Percentiles rank a stretch among this genome's conserved stretches.
These are phyloP conservation scores for Bombus sylvicola DNA, from an alignment of 1,140 invertebrate genomes.

Conservation along the genomic window DNA sequence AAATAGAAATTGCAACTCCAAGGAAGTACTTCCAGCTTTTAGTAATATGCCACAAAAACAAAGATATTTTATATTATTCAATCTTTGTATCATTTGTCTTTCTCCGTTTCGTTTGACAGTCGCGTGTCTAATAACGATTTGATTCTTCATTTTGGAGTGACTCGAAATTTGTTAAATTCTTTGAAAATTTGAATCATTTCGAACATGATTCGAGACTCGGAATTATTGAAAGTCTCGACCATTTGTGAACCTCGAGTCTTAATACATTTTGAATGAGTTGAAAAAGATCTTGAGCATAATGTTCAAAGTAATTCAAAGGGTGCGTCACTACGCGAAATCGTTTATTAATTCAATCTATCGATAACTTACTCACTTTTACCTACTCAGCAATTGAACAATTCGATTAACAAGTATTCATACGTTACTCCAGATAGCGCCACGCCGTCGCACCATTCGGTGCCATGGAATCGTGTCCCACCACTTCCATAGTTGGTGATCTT, in stretches of 20 bases:
- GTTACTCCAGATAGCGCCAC: slow-evolving; percentile 75
- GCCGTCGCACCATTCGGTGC: slow-evolving; percentile 40
- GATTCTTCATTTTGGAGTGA: background rate
- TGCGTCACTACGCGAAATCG: too few species aligned
- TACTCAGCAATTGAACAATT: background rate
- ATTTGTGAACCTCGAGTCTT: too few species aligned
- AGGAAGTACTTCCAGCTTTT: background rate
- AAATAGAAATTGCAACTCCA: background rate
- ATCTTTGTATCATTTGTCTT: background rate
- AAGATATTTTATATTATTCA: background rate
- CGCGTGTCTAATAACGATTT: background rate
- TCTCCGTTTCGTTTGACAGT: background rate
- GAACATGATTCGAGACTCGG: background rate
- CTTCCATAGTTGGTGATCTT: slow-evolving; percentile 77
- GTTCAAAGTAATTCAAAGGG: background rate
- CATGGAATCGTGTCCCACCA: slow-evolving; percentile 51
- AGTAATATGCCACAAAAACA: background rate
- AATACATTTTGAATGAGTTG: too few species aligned
- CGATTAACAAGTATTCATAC: slow-evolving; percentile 28
- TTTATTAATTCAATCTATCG: background rate
- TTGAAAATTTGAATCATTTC: background rate
- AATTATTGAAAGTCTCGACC: background rate
- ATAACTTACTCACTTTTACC: background rate
- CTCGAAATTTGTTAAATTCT: background rate
- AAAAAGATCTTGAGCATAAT: too few species aligned